Evolutionary conservation across 1,140 invertebrate genomes (phyloP).

Genomic region (Vollenhovia emeryi): DNA sequence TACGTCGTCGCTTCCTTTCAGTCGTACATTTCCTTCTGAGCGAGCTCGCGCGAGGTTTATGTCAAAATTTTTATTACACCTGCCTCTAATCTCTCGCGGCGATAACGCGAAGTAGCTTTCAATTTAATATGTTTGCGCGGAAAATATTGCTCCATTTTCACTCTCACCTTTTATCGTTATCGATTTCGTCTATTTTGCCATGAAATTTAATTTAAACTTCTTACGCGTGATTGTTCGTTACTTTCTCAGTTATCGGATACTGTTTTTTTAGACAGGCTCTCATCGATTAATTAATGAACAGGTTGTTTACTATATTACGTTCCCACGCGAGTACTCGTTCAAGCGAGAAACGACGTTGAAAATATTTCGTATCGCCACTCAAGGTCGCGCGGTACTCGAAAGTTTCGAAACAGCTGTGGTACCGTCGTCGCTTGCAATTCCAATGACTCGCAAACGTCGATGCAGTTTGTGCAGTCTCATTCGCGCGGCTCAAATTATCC

Average conservation of each 20-base stretch:
- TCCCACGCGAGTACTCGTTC: not conserved
- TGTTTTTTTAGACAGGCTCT: not conserved
- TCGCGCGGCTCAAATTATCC: constrained; percentile 17
- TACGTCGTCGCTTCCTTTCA: not conserved
- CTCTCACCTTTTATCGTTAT: too few relatives aligned
- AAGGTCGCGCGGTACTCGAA: constrained; percentile 13
- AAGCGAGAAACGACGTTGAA: not conserved
- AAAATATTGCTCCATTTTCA: not conserved
- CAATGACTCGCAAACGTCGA: not conserved
- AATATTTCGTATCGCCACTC: constrained; percentile 8
- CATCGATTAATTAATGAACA: not conserved
- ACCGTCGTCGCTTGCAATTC: constrained; percentile 9
- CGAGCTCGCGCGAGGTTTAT: not conserved
- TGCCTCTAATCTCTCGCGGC: not conserved
- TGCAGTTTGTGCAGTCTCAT: not conserved
- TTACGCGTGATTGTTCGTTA: not conserved
- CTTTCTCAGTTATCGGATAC: not conserved
- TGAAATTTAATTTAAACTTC: constrained; percentile 3
- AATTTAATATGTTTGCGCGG: constrained; percentile 6
- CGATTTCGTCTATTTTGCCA: not conserved
- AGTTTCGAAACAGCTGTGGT: constrained; percentile 13
- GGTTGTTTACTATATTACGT: not conserved
- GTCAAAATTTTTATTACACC: constrained; percentile 39
- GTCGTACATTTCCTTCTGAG: not conserved
- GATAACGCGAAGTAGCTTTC: constrained; percentile 1